A percentile compares a stretch with the other conserved stretches of the same genome.
Conservation (phyloP, 2,113 vertebrate species). For the Triplophysa siluroides region DNA sequence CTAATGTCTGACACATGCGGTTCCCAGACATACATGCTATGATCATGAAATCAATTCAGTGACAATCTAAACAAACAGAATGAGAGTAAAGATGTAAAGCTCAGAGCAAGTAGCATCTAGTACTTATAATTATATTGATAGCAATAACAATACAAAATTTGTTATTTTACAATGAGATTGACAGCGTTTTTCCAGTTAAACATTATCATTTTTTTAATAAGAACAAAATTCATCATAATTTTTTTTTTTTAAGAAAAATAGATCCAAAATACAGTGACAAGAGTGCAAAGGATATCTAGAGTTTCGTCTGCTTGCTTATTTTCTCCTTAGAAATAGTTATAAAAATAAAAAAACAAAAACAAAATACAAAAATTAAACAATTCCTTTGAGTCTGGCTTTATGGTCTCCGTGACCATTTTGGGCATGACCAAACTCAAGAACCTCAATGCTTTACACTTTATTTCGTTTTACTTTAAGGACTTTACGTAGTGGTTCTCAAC, state of each 20-base stretch:
- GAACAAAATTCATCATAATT: constrained; percentile 68
- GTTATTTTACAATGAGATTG: constrained; percentile 69
- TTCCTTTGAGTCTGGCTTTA: constrained; percentile 71
- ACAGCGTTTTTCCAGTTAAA: constrained; percentile 61
- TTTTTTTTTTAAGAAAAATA: constrained; percentile 76
- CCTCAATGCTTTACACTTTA: constrained; percentile 70
- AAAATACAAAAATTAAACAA: constrained; percentile 64
- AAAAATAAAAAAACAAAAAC: constrained; percentile 70
- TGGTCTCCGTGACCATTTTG: constrained; percentile 65
- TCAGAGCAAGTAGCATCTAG: constrained; percentile 37
- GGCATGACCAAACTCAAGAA: constrained; percentile 74
- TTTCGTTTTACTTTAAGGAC: constrained; percentile 64
- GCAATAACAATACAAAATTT: constrained; percentile 70
- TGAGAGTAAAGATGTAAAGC: constrained; percentile 32
- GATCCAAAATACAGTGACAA: constrained; percentile 77
- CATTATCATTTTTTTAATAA: constrained; percentile 66
- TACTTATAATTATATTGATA: constrained; percentile 63
- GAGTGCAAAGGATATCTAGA: constrained; percentile 79
- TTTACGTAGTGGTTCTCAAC: constrained; percentile 84
- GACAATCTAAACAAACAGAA: constrained; percentile 33
- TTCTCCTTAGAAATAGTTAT: constrained; percentile 75
- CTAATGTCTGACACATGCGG: constrained; percentile 45
- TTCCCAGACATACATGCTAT: constrained; percentile 49
- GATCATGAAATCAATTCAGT: constrained; percentile 2
- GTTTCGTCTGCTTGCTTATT: constrained; percentile 68